Percentiles rank a stretch among this genome's conserved stretches.
These are phyloP conservation scores for Holothuria glaberrima DNA, from an alignment of 35 echinoderm and acorn worm genomes.

Conservation along the genomic window DNA sequence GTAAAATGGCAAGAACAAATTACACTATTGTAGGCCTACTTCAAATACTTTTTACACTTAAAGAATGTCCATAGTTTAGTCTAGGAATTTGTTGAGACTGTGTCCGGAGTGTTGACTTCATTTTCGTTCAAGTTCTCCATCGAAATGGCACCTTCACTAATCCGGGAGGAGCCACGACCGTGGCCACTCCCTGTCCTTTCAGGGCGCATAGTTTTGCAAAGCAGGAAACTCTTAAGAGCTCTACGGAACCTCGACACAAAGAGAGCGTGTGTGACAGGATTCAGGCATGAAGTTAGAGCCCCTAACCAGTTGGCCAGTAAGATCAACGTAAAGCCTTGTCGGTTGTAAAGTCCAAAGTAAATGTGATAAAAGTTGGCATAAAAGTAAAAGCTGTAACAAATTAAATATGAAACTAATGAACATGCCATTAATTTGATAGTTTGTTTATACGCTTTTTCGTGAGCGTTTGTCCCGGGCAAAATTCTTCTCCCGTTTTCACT, in stretches of 20 bases:
- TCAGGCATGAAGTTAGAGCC: conserved; percentile 75
- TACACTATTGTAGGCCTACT: no score
- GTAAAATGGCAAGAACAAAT: no score
- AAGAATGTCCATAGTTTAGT: no score
- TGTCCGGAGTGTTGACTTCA: no score
- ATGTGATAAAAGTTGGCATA: conserved; percentile 88
- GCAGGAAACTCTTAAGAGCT: conserved; percentile 47
- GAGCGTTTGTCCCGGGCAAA: neutral
- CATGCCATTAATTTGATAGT: conserved; percentile 65
- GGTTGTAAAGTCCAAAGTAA: conserved; percentile 78
- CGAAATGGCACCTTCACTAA: no score
- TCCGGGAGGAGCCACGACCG: neutral
- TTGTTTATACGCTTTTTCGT: conserved; percentile 40
- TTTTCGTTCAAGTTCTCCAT: no score
- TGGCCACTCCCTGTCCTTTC: neutral
- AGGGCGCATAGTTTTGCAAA: neutral
- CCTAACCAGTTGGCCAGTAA: conserved; percentile 81
- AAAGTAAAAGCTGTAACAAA: conserved; percentile 90
- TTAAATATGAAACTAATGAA: conserved; percentile 77
- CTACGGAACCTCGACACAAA: conserved; percentile 68
- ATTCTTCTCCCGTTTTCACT: neutral
- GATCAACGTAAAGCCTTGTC: conserved; percentile 69
- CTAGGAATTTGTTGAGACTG: no score
- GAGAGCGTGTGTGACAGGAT: conserved; percentile 66
- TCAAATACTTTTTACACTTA: no score